A percentile compares a stretch with the other conserved stretches of the same genome.
phyloP scores from a whole-genome alignment of 2,888 invertebrate species.

The Prosopocoilus inquinatus region DNA sequence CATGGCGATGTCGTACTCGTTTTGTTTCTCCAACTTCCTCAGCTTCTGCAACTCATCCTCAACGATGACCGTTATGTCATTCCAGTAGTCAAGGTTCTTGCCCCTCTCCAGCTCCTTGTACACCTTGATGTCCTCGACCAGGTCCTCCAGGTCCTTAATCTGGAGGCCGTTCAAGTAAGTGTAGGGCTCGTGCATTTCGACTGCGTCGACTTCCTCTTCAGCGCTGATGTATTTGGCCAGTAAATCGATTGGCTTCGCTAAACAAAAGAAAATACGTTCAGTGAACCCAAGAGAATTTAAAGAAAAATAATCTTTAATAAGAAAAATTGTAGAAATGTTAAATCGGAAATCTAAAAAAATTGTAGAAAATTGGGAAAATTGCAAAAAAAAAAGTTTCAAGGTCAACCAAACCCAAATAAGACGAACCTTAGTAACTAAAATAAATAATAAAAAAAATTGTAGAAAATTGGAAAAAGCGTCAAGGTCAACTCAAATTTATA shows the following conservation, averaged over 20 bases:
- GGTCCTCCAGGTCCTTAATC: slow-evolving; percentile 88
- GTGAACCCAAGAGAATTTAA: no score
- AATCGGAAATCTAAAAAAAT: no score
- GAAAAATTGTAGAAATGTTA: no score
- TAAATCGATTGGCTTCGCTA: slow-evolving; percentile 95
- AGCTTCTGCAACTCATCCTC: slow-evolving; percentile 89
- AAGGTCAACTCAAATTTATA: no score
- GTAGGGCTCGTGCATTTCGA: slow-evolving; percentile 98
- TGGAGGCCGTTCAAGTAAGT: slow-evolving; percentile 90
- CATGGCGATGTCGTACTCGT: slow-evolving; percentile 58
- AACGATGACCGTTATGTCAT: slow-evolving; percentile 92
- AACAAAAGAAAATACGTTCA: not conserved
- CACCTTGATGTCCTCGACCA: slow-evolving; percentile 93
- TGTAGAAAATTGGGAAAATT: no score
- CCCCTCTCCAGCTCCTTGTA: slow-evolving; percentile 91
- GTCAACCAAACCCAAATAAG: no score
- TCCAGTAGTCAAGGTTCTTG: slow-evolving; percentile 90
- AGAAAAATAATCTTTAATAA: no score
- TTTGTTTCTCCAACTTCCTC: slow-evolving; percentile 67
- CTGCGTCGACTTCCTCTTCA: slow-evolving; percentile 84
- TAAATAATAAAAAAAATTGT: no score
- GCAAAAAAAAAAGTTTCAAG: no score
- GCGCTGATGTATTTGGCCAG: slow-evolving; percentile 94
- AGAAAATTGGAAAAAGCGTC: no score
- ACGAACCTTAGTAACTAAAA: no score